Evolutionary conservation across 1,140 invertebrate genomes (phyloP), one percentile per base, ranked within the genome.

Genomic region (Sitodiplosis mosellana): DNA sequence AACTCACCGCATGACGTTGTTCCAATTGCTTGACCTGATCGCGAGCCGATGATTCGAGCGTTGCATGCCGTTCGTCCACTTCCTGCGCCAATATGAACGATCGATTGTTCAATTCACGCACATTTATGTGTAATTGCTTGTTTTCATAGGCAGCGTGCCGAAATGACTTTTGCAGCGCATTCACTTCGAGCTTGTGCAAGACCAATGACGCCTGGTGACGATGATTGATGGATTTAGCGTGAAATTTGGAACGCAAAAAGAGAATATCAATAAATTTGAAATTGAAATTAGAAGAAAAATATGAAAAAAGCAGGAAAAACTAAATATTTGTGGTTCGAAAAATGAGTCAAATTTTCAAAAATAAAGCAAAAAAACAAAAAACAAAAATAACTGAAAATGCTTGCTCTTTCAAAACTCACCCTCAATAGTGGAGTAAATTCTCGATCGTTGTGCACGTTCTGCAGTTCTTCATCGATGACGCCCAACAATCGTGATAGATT

Each of bases 51-150:
- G 76, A 76, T 63, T 93, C 88, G 54, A 91, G 71, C 37, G 78
- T 72, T 1, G 75, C 69, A 61, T 92, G 86, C 54, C 85, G 80
- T 46, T 93, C 90, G 59, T 94, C 89, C 1, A 90, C 81, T 64
- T 94, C 89, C 49, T 84, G 80, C 2, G 86, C 88, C 18, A 93
- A 63, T 33, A 87, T 55, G 7, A 76, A 71, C 0, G 85, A 82
- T 50, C 87, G 68, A 27, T 80, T 71, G 55, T 91, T 90, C 0
- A 87, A 87, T 54, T 89, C 84, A 10, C 69, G 64, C 10, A 91
- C 70, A 57, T 90, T 85, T 1, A 66, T 61, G 42, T 77, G 74
- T 15, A 93, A 61, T 61, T 91, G 89, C 41, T 85, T 77, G 53
- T 79, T 73, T 55, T 80, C 86, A 46, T 69, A 72, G 33, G 67